Conservation (phyloP, 2,797 vertebrate species). For the Pantherophis alleghaniensis region DNA sequence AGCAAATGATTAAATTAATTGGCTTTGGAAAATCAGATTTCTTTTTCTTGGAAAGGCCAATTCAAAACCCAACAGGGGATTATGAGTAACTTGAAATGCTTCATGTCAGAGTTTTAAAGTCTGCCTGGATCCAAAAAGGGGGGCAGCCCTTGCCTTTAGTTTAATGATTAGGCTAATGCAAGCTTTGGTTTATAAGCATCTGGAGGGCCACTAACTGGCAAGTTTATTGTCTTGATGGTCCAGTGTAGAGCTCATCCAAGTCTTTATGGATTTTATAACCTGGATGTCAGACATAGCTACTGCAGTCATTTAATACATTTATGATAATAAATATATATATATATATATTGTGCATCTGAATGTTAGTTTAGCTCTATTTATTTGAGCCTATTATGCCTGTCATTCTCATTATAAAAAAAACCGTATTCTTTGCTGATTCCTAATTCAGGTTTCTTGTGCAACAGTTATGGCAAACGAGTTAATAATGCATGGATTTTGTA, state of each 20-base stretch:
- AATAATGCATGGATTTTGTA: conserved; percentile 17
- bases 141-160: neutral
- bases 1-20: neutral
- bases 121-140: neutral
- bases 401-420: neutral
- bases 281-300: no score
- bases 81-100: neutral
- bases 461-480: conserved; percentile 6
- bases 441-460: neutral
- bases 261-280: neutral
- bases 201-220: neutral
- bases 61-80: neutral
- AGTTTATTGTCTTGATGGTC: neutral
- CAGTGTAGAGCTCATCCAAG: neutral
- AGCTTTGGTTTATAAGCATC: neutral
- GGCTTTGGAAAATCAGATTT: neutral
- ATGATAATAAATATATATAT: neutral
- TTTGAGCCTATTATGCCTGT: neutral
- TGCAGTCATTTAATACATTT: neutral
- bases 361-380: neutral
- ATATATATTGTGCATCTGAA: neutral
- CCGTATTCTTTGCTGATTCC: neutral
- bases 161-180: neutral
- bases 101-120: neutral
- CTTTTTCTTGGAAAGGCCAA: neutral